Evolutionary conservation across 2,797 vertebrate species (phyloP).

Genomic region (Lepidocolaptes lacrymiger): DNA sequence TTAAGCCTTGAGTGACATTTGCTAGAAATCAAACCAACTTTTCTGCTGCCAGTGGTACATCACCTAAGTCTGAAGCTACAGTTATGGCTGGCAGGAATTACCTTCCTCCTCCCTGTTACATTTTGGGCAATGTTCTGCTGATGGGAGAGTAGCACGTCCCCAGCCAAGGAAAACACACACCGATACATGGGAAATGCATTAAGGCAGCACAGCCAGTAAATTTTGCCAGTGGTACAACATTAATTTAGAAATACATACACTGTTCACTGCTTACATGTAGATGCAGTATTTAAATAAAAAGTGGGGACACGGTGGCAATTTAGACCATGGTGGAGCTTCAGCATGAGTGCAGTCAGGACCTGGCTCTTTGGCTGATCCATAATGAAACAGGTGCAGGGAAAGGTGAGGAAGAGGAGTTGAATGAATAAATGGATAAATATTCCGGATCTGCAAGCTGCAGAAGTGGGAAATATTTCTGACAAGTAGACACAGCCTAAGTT

Average conservation of each 20-base stretch:
- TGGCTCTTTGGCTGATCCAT: neutral
- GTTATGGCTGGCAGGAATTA: neutral
- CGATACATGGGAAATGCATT: neutral
- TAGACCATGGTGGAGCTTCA: neutral
- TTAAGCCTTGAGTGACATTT: neutral
- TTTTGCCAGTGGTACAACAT: neutral
- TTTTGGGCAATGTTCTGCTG: neutral
- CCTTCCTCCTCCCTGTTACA: neutral
- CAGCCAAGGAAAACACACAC: neutral
- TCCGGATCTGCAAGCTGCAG: neutral
- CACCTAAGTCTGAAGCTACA: neutral
- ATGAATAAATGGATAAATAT: neutral
- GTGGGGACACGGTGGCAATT: accelerated
- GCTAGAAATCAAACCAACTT: neutral
- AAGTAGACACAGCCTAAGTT: neutral
- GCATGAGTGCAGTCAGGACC: neutral
- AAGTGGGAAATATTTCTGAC: neutral
- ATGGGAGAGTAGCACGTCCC: neutral
- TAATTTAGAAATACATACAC: neutral
- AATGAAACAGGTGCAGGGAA: neutral
- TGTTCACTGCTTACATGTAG: neutral
- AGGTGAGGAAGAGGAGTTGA: neutral
- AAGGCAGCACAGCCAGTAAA: neutral
- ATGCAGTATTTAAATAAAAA: neutral
- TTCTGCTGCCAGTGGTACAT: neutral